phyloP scores from a whole-genome alignment of 2,113 vertebrate species.

The Stegastes partitus region DNA sequence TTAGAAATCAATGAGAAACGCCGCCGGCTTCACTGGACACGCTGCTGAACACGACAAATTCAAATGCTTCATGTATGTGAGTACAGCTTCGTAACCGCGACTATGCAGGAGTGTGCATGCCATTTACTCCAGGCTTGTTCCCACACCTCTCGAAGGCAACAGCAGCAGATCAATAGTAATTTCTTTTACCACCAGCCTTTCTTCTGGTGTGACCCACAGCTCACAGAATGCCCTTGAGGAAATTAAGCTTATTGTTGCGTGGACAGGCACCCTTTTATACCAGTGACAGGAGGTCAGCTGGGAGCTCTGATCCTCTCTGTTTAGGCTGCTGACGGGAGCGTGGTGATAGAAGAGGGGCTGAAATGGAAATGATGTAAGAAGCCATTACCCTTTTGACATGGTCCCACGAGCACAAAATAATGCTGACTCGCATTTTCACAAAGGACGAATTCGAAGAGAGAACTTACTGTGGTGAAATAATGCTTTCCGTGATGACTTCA shows the following conservation, averaged over 20 bases:
- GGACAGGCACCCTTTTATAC: constrained; percentile 25
- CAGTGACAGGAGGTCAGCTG: constrained; percentile 15
- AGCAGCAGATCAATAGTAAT: constrained; percentile 52
- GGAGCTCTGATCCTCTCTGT: constrained; percentile 4
- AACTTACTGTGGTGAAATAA: no score
- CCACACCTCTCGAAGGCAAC: constrained; percentile 3
- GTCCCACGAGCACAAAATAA: neutral
- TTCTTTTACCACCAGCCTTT: constrained; percentile 34
- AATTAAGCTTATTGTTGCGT: constrained; percentile 29
- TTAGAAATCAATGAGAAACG: constrained; percentile 21
- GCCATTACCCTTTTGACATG: constrained; percentile 31
- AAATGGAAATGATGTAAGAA: constrained; percentile 57
- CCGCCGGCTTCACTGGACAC: neutral
- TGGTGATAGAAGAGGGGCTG: constrained; percentile 14
- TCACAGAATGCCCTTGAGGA: constrained; percentile 36
- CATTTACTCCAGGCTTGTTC: neutral
- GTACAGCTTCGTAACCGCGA: neutral
- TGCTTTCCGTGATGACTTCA: no score
- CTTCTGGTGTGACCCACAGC: constrained; percentile 31
- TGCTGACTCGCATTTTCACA: neutral
- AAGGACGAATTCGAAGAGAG: neutral
- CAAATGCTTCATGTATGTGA: neutral
- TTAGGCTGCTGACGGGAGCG: neutral
- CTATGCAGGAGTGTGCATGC: neutral
- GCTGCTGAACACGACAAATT: neutral